Evolutionary conservation across 2,888 invertebrate species (phyloP).

Genomic region (Drosophila falleni): DNA sequence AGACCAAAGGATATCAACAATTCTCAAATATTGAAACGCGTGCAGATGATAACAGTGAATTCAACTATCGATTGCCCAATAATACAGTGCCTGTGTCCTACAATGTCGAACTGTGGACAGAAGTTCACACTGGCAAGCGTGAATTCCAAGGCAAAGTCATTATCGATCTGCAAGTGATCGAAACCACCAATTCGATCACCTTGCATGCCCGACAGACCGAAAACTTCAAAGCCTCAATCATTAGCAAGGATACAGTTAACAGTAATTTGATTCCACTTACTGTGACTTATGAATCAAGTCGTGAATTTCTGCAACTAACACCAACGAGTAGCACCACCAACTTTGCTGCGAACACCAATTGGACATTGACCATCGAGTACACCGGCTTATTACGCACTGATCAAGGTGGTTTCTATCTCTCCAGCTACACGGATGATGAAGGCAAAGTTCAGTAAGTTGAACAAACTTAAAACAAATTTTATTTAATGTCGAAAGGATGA

Average conservation of each 20-base stretch:
- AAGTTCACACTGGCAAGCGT: conserved; percentile 67
- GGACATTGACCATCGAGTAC: conserved; percentile 87
- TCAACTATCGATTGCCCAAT: conserved; percentile 86
- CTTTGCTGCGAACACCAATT: conserved; percentile 80
- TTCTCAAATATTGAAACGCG: conserved; percentile 29
- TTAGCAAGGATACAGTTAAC: conserved; percentile 30
- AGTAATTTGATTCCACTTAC: conserved; percentile 20
- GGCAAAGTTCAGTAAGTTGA: conserved; percentile 67
- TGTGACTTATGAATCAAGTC: conserved; percentile 28
- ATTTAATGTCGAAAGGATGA: too few relatives aligned
- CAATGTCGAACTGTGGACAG: conserved; percentile 81
- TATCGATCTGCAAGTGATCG: conserved; percentile 66
- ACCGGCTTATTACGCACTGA: conserved; percentile 87
- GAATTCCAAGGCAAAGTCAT: conserved; percentile 70
- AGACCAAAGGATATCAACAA: conserved; percentile 54
- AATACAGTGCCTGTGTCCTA: conserved; percentile 87
- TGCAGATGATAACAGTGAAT: conserved; percentile 44
- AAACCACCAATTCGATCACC: conserved; percentile 62
- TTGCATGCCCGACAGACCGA: conserved; percentile 70
- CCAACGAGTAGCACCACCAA: conserved; percentile 12
- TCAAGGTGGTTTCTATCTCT: conserved; percentile 89
- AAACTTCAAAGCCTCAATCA: conserved; percentile 55
- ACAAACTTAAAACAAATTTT: neutral
- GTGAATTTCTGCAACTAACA: conserved; percentile 75
- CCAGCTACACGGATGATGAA: conserved; percentile 85